Evolutionary conservation across 2,888 invertebrate species (phyloP), one percentile per base, ranked within the genome.

Genomic region (Onchidella celtica): DNA sequence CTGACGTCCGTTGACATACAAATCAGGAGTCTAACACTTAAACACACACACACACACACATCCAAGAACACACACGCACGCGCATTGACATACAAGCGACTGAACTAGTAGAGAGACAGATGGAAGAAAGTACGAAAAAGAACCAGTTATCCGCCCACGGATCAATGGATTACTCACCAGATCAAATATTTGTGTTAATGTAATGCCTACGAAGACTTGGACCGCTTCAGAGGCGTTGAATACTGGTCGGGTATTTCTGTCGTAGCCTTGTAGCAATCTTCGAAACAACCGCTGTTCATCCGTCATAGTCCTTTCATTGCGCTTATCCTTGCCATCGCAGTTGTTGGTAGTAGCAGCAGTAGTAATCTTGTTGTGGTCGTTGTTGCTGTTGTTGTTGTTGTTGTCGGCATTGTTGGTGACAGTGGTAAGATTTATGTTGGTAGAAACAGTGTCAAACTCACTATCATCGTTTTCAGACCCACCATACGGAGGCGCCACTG

Each of bases 231-330:
- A 89, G 34, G 92, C 91, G 85, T 92, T 91, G 80, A 85, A 91
- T 3, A 92, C 91, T 2, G 92, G 92, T 27, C 92, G 74, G 2
- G 91, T 85, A 17, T 91, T 90, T 24, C 90, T 87, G 80, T 92
- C 90, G 82, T 93, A 93, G 32, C 90, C 87, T 6, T 86, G 74
- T 17, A 93, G 87, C 59, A 93, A 73, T 59, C 85, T 85, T 47
- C 87, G 83, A 79, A 93, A 84, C 17, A 93, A 84, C 17, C 90
- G 85, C 83, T 93, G 93, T 83, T 93, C 93, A 84, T 93, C 93
- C 14, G 92, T 89, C 69, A 74, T 66, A 0, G 34, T 34, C n/a
- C 17, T 34, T 11, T n/a, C 34, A 34, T n/a, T 40, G 47, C 3
- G 21, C n/a, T 27, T 17, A 27, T 1, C 6, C 1, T 27, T 24